Conservation (phyloP, 1,140 invertebrate species). For the Potamilus streckersoni region DNA sequence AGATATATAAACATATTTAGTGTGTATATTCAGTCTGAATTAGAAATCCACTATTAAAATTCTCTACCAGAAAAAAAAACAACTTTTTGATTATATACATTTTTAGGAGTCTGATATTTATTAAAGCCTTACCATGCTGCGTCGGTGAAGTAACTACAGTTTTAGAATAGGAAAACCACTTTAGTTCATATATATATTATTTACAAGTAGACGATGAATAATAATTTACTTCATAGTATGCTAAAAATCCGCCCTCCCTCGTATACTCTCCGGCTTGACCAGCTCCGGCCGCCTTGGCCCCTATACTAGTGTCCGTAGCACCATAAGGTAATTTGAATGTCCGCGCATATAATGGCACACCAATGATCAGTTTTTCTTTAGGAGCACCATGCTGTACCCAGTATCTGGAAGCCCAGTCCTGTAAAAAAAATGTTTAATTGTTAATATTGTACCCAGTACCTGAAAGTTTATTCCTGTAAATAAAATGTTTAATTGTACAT, state of each 20-base stretch:
- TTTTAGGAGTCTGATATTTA: not conserved
- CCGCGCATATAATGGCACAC: conserved; percentile 95
- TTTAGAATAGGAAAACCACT: not conserved
- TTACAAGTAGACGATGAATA: no score
- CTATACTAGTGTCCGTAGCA: conserved; percentile 82
- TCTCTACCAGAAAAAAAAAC: no score
- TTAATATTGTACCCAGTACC: conserved; percentile 45
- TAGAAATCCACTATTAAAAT: no score
- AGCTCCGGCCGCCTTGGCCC: conserved; percentile 79
- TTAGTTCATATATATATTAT: not conserved
- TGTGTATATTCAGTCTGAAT: no score
- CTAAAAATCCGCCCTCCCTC: conserved; percentile 50
- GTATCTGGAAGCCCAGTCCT: conserved; percentile 57
- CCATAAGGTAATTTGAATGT: conserved; percentile 80
- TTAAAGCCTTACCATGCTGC: not conserved
- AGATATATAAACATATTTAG: no score
- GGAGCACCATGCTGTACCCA: conserved; percentile 79
- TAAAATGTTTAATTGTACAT: not conserved
- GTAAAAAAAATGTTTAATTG: not conserved
- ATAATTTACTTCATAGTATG: conserved; percentile 59
- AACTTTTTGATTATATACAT: not conserved
- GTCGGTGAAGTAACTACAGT: not conserved
- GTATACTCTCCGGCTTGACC: conserved; percentile 69
- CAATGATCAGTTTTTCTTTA: conserved; percentile 94
- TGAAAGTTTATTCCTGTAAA: conserved; percentile 51